These are phyloP conservation scores for Caenorhabditis angaria DNA, from an alignment of 2,888 invertebrate genomes.

Conservation along the genomic window DNA sequence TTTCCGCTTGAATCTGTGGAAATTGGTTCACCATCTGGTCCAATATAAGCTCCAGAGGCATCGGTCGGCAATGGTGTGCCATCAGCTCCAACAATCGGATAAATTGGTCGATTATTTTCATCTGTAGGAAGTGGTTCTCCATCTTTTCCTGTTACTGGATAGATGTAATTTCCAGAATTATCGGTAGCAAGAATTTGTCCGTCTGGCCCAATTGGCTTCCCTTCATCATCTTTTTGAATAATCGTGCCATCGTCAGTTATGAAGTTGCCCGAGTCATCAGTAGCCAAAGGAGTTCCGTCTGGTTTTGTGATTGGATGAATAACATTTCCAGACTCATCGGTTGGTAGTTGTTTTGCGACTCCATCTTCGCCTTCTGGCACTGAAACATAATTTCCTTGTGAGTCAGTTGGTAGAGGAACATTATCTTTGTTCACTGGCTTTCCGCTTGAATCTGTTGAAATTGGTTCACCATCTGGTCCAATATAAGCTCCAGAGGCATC, in stretches of 20 bases:
- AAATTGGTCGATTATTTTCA: constrained; percentile 11
- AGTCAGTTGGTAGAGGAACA: constrained; percentile 54
- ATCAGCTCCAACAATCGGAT: constrained; percentile 47
- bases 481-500: constrained; percentile 31
- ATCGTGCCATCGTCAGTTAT: constrained; percentile 26
- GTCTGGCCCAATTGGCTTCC: constrained; percentile 36
- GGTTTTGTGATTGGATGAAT: constrained; percentile 28
- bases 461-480: constrained; percentile 34
- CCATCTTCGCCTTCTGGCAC: constrained; percentile 29
- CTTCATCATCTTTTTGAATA: constrained; percentile 39
- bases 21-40: constrained; percentile 34
- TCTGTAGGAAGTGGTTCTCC: constrained; percentile 33
- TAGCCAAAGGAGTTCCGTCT: constrained; percentile 32
- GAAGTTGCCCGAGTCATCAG: constrained; percentile 34
- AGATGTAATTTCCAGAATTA: constrained; percentile 38
- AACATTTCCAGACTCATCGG: constrained; percentile 36
- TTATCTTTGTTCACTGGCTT: constrained; percentile 33
- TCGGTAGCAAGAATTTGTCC: constrained; percentile 46
- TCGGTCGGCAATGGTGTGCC: constrained; percentile 53
- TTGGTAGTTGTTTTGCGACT: constrained; percentile 32
- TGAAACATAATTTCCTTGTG: constrained; percentile 40
- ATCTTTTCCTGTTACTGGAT: constrained; percentile 44
- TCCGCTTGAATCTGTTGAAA: constrained; percentile 27
- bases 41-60: constrained; percentile 16
- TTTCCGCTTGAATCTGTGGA: constrained; percentile 30